A percentile compares a stretch with the other conserved stretches of the same genome.
These are phyloP conservation scores for Lysandra bellargus DNA, from an alignment of 2,888 invertebrate species.

Conservation along the genomic window DNA sequence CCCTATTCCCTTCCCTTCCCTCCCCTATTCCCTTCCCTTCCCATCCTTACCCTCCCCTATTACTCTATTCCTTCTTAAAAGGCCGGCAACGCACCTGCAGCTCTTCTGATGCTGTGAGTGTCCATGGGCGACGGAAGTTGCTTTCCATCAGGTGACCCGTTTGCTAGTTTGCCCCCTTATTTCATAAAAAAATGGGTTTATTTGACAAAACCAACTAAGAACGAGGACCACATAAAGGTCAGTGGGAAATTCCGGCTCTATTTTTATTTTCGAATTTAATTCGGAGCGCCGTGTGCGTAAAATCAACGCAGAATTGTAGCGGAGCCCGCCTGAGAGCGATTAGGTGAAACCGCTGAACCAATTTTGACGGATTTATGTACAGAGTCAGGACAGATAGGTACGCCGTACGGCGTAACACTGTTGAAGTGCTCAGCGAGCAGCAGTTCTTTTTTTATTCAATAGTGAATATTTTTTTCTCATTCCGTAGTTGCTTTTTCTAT, in stretches of 20 bases:
- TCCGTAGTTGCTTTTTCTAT: no score
- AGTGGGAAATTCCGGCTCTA: neutral
- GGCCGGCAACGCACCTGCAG: no score
- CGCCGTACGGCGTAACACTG: neutral
- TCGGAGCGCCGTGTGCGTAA: neutral
- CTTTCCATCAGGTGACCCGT: no score
- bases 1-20: no score
- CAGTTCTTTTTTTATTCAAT: neutral
- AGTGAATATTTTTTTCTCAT: no score
- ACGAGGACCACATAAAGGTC: neutral
- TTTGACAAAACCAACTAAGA: neutral
- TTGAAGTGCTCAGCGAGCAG: neutral
- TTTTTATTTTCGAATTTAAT: constrained; percentile 2
- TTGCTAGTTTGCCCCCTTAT: no score
- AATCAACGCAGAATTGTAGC: constrained; percentile 8
- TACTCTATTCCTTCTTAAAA: no score
- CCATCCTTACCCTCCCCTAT: no score
- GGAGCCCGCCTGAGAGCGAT: neutral
- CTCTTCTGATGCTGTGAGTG: no score
- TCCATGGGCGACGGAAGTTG: no score
- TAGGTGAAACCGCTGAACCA: neutral
- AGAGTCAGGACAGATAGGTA: neutral
- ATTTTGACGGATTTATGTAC: neutral
- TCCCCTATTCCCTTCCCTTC: no score
- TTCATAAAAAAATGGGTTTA: neutral